phyloP scores from a whole-genome alignment of 2,797 vertebrate species.

The Aplochiton taeniatus region DNA sequence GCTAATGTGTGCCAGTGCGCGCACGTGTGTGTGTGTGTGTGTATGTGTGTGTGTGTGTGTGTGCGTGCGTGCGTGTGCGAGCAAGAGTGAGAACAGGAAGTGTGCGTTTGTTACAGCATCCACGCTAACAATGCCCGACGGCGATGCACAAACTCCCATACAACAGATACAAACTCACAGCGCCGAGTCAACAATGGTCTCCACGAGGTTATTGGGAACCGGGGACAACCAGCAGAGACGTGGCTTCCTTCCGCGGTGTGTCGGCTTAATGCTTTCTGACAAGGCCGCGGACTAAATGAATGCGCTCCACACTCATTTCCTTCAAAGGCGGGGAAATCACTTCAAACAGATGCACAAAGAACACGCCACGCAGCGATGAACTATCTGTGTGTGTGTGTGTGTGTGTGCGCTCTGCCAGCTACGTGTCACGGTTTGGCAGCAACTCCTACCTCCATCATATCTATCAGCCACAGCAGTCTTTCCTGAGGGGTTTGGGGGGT shows the following conservation, averaged over 20 bases:
- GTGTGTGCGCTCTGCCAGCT: neutral
- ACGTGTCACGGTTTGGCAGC: conserved; percentile 34
- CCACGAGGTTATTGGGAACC: too few species aligned
- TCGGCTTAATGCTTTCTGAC: neutral
- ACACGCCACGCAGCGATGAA: conserved; percentile 34
- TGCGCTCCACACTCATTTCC: too few species aligned
- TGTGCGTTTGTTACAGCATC: too few species aligned
- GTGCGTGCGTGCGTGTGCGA: too few species aligned
- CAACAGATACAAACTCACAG: too few species aligned
- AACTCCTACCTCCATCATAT: conserved; percentile 97
- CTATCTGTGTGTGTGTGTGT: conserved; percentile 12
- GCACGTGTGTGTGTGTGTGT: neutral
- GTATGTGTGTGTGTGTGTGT: neutral
- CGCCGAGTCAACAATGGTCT: too few species aligned
- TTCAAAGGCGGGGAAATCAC: conserved; percentile 31
- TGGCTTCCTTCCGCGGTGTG: too few species aligned
- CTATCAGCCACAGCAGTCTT: conserved; percentile 96
- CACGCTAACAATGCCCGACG: too few species aligned
- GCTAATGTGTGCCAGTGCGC: conserved; percentile 1
- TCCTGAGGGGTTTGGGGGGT: conserved; percentile 72
- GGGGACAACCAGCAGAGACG: too few species aligned
- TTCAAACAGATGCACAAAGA: conserved; percentile 53
- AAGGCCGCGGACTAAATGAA: neutral
- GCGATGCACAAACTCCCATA: too few species aligned
- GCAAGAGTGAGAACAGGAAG: too few species aligned